Percentiles rank a stretch among this genome's conserved stretches.
Evolutionary conservation across 1,140 invertebrate genomes (phyloP).

Genomic region (Drosophila arawakana): DNA sequence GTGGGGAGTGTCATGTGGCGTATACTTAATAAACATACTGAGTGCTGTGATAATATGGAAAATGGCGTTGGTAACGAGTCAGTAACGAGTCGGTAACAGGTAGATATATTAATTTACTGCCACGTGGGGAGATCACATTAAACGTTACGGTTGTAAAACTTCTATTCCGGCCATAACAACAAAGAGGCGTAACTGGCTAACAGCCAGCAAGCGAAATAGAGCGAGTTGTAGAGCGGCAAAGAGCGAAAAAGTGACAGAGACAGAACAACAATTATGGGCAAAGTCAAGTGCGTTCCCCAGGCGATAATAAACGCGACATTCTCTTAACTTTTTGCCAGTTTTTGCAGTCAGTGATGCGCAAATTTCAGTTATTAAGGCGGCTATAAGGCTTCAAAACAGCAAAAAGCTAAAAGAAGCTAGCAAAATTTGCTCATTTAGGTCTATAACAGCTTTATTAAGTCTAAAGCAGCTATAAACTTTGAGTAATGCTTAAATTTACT

Average conservation of each 20-base stretch:
- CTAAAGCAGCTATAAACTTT: no score
- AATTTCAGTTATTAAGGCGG: no score
- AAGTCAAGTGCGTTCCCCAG: constrained; percentile 53
- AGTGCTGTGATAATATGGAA: constrained; percentile 12
- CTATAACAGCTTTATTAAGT: no score
- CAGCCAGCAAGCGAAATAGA: constrained; percentile 2
- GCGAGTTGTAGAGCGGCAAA: background rate
- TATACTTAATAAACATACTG: constrained; percentile 57
- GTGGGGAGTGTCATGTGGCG: constrained; percentile 40
- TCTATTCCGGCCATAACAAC: constrained; percentile 2
- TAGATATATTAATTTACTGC: constrained; percentile 40
- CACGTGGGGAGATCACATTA: constrained; percentile 38
- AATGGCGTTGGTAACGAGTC: constrained; percentile 6
- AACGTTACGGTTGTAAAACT: constrained; percentile 26
- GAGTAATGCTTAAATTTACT: no score
- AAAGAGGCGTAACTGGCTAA: constrained; percentile 16
- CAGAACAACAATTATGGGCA: constrained; percentile 36
- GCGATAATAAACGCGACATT: constrained; percentile 53
- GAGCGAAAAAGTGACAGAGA: background rate
- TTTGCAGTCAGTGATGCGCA: background rate
- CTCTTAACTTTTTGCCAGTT: constrained; percentile 44
- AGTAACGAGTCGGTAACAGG: constrained; percentile 8
- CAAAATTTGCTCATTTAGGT: no score
- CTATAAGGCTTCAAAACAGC: no score
- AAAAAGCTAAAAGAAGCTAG: no score